These are phyloP conservation scores for Tholera decimalis DNA, from an alignment of 2,888 invertebrate genomes.

Conservation along the genomic window DNA sequence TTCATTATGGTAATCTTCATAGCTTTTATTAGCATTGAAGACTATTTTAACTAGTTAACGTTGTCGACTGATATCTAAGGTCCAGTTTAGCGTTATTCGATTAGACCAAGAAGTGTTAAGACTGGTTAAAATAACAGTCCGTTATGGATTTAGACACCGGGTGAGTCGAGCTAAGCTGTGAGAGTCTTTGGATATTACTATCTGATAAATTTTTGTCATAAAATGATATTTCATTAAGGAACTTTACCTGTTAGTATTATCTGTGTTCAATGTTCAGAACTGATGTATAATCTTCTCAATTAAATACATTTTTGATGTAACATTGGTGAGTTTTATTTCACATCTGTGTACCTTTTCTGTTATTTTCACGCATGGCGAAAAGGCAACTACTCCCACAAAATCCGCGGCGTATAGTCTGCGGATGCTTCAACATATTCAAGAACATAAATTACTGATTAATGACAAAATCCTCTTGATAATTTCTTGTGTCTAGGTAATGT, in stretches of 20 bases:
- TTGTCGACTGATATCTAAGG: conserved; percentile 22
- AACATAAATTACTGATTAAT: no score
- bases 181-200: conserved; percentile 15
- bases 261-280: conserved; percentile 25
- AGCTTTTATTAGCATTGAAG: conserved; percentile 26
- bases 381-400: no score
- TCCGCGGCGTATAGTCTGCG: no score
- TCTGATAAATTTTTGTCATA: conserved; percentile 16
- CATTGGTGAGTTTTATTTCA: conserved; percentile 23
- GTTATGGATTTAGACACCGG: conserved; percentile 18
- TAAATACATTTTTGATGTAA: conserved; percentile 38
- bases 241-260: conserved; percentile 16
- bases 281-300: conserved; percentile 34
- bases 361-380: no score
- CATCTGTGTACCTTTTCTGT: neutral
- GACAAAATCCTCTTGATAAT: no score
- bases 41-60: conserved; percentile 25
- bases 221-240: conserved; percentile 18
- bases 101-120: conserved; percentile 31
- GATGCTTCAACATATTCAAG: no score
- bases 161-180: conserved; percentile 14
- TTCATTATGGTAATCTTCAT: conserved; percentile 21
- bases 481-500: no score
- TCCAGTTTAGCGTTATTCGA: conserved; percentile 16
- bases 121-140: conserved; percentile 34